Base-by-base conservation (phyloP, 2,113 vertebrate genomes). In the Hemibates koningsi region DNA sequence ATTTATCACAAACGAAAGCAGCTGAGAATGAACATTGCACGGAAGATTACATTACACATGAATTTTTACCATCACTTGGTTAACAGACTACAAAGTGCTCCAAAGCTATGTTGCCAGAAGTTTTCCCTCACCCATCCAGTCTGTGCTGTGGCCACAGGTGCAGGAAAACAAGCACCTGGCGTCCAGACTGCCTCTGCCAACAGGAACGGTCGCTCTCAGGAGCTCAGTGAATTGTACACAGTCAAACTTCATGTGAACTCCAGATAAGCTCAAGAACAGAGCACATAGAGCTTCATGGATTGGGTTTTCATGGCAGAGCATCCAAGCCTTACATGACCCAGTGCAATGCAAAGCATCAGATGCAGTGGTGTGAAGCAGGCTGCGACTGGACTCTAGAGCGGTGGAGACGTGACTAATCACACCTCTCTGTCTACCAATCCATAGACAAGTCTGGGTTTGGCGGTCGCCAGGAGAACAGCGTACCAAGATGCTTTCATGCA, bases 1-100 rank as follows among this genome's bases (percentile, higher is more conserved):
- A 68, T 0, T 38, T 3, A 41, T 21, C 63, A 1, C 61, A 38
- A 19, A 66, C 0, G 2, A 63, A 63, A 63, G 59, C 29, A 36
- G 59, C 59, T 63, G 16, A 36, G 59, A 63, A 63, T 9, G 24
- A 73, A 6, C 38, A 54, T 6, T 54, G 9, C 11, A 11, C 3
- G n/a, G 9, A 5, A 54, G 9, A 6, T 24, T 56, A 21, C n/a
- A 21, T 12, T 56, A 57, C 54, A 27, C 21, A 2, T 11, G 41
- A 5, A 48, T 10, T 29, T 45, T 45, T 24, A 36, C 29, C 19
- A n/a, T 38, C 78, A 54, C 12, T 41, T 43, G 53, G 29, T 29
- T 50, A 54, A 24, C 36, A 38, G 29, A 34, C 56, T 9, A 61
- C 38, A 32, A n/a, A 48, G 21, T 36, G 16, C 24, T 71, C 34